phyloP scores from a whole-genome alignment of 2,797 vertebrate genomes.

The Sebastes aleutianus region DNA sequence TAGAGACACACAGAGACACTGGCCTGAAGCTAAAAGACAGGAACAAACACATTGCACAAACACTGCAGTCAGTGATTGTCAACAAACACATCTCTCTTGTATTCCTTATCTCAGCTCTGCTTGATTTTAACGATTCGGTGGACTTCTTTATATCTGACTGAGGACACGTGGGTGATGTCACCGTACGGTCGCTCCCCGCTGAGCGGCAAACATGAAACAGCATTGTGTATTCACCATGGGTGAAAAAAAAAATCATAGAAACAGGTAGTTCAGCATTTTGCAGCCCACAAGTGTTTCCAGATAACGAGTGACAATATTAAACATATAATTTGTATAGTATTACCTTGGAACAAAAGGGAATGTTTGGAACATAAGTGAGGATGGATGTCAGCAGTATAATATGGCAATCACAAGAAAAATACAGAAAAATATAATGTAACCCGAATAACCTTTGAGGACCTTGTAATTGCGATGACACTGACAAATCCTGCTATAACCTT shows the following conservation, averaged over 20 bases:
- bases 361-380: neutral
- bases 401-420: neutral
- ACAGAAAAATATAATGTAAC: no score
- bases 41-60: constrained; percentile 1
- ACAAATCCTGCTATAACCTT: neutral
- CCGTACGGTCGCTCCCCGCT: neutral
- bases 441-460: no score
- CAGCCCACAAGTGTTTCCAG: neutral
- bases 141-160: neutral
- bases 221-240: neutral
- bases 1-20: neutral
- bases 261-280: neutral
- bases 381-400: neutral
- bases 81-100: neutral
- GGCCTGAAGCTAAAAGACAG: neutral
- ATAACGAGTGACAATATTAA: neutral
- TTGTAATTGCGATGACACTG: no score
- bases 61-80: neutral
- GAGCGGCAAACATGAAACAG: neutral
- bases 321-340: neutral
- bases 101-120: neutral
- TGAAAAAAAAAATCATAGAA: neutral
- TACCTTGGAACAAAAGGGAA: neutral
- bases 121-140: neutral
- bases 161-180: neutral